Base-by-base conservation (phyloP, 2,113 vertebrate species). In the Aphyosemion australe region DNA sequence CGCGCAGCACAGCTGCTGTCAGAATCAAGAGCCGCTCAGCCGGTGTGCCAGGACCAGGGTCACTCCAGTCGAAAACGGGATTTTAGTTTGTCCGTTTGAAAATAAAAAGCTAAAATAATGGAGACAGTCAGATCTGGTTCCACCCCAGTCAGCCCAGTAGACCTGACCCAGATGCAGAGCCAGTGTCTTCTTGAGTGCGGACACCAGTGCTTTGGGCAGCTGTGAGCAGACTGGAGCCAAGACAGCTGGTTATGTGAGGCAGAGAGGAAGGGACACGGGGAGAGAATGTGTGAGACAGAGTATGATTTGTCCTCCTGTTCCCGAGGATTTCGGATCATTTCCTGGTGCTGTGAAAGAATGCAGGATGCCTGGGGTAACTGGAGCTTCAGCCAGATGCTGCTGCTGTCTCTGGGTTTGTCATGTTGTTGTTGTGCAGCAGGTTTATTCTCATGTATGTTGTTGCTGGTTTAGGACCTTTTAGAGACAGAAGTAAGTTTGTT, bases 221-320 rank as follows among this genome's bases (percentile, higher is more conserved):
- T 92, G 91, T 80, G 67, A 71, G 68, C 61, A 14, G 54, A 61
- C 72, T 64, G 75, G 75, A 87, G 90, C 90, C 89, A 88, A 80
- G 87, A 89, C 91, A 91, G 90, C 91, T 93, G 91, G 61, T 85
- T 71, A 71, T 83, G 75, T 80, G 84, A 61, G 42, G 57, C 61
- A 50, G 61, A 72, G 50, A 66, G 75, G 72, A 76, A 68, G 53
- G 71, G 61, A 56, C 65, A 67, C 56, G 65, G 61, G 68, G 72
- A 74, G 70, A 76, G 69, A 83, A 81, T 74, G 72, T 84, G 75
- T 67, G 76, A 80, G 81, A 86, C 87, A 84, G 67, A 68, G 67
- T 78, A 14, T 62, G 81, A 84, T 84, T 78, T 86, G 72, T 83
- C 77, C 65, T 72, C 50, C 65, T 42, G 65, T 83, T 83, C 65